phyloP scores from a whole-genome alignment of 2,797 vertebrate genomes.

The Gambelia wislizenii region DNA sequence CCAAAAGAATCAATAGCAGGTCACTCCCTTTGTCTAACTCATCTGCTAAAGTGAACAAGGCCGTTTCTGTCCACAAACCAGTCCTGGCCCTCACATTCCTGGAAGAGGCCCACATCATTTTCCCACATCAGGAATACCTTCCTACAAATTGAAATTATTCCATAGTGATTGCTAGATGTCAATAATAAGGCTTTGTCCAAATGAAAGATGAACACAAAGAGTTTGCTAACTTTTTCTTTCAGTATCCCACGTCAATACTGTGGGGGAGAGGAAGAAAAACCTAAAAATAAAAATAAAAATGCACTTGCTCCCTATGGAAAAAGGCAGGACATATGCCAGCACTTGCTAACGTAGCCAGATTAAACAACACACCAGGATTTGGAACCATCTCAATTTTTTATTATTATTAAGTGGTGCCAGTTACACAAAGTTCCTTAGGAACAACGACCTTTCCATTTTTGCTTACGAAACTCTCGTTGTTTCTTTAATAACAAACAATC shows the following conservation, averaged over 20 bases:
- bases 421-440: neutral
- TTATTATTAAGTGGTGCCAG: neutral
- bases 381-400: neutral
- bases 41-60: no score
- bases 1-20: no score
- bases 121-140: neutral
- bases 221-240: neutral
- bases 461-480: neutral
- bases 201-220: neutral
- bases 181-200: neutral
- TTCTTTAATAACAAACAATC: neutral
- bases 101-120: neutral
- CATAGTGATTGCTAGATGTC: neutral
- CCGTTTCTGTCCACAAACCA: neutral
- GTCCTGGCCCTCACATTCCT: neutral
- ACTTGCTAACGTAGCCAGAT: neutral
- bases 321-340: neutral
- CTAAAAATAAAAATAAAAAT: neutral
- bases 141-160: neutral
- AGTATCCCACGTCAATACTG: neutral
- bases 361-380: neutral
- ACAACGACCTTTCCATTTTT: neutral
- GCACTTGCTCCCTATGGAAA: neutral
- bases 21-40: no score
- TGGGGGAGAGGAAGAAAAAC: neutral